These are phyloP conservation scores for Acleris emargana DNA, from an alignment of 2,888 invertebrate genomes.

Conservation along the genomic window DNA sequence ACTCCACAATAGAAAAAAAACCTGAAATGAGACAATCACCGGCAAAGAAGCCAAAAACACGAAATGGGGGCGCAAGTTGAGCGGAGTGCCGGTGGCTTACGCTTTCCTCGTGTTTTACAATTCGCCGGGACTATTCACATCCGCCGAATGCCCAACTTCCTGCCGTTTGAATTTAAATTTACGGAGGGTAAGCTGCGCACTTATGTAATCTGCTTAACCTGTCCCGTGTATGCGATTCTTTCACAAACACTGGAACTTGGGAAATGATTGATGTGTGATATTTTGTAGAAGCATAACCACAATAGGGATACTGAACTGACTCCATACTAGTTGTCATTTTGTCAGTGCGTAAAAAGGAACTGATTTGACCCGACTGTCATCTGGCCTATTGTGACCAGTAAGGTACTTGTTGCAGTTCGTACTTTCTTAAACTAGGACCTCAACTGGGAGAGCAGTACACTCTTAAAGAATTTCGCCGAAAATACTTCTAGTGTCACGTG, in stretches of 20 bases:
- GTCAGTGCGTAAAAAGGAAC: too few relatives aligned
- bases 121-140: conserved; percentile 4
- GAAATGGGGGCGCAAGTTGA: conserved; percentile 5
- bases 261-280: background rate
- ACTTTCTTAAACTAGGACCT: too few relatives aligned
- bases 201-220: conserved; percentile 26
- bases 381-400: too few relatives aligned
- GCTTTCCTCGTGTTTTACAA: conserved; percentile 19
- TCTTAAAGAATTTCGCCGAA: too few relatives aligned
- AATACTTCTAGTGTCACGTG: too few relatives aligned
- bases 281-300: too few relatives aligned
- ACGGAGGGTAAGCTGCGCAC: conserved; percentile 4
- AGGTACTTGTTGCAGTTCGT: too few relatives aligned
- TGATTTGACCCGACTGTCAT: too few relatives aligned
- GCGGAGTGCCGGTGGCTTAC: conserved; percentile 13
- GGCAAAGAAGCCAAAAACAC: conserved; percentile 7
- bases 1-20: background rate
- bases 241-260: background rate
- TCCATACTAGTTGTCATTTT: too few relatives aligned
- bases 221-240: conserved; percentile 2
- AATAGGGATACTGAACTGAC: too few relatives aligned
- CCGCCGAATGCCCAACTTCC: conserved; percentile 17
- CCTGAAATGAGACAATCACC: conserved; percentile 10
- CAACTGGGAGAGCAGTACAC: too few relatives aligned
- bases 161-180: conserved; percentile 29